Conservation (phyloP, 2,113 vertebrate genomes). For the Sprattus sprattus region DNA sequence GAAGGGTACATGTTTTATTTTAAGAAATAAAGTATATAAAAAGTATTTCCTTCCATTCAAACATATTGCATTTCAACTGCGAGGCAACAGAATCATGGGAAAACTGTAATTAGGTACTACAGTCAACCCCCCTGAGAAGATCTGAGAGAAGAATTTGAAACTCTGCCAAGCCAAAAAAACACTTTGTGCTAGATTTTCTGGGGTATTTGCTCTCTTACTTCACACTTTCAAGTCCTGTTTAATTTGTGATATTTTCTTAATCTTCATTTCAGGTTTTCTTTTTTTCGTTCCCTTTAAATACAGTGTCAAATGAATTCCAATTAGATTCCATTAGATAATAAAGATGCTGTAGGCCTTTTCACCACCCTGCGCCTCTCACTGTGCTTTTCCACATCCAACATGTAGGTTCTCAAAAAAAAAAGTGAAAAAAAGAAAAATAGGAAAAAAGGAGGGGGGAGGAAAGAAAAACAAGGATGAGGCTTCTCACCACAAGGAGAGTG, state of each 20-base stretch:
- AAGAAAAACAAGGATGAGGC: conserved; percentile 78
- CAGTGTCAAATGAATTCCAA: conserved; percentile 78
- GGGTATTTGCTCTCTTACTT: conserved; percentile 22
- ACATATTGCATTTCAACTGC: background rate
- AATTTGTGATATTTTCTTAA: conserved; percentile 37
- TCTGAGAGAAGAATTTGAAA: conserved; percentile 1
- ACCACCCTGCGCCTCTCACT: conserved; percentile 14
- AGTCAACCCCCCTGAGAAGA: conserved; percentile 9
- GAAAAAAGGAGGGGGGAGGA: background rate
- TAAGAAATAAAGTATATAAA: background rate
- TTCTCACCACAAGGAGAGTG: conserved; percentile 81
- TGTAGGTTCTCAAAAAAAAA: conserved; percentile 61
- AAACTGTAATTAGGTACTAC: background rate
- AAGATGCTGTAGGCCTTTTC: conserved; percentile 74
- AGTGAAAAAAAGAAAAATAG: background rate
- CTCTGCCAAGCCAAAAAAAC: background rate
- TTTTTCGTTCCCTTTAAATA: conserved; percentile 64
- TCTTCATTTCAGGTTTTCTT: conserved; percentile 29
- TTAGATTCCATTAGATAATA: conserved; percentile 81
- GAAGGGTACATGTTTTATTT: background rate
- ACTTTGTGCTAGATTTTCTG: background rate
- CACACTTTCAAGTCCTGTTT: conserved; percentile 31
- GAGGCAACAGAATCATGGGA: background rate
- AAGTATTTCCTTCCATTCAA: background rate
- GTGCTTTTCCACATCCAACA: conserved; percentile 72